Percentiles rank a stretch among this genome's conserved stretches.
phyloP scores from a whole-genome alignment of 2,113 vertebrate genomes.

The Pimephales promelas region DNA sequence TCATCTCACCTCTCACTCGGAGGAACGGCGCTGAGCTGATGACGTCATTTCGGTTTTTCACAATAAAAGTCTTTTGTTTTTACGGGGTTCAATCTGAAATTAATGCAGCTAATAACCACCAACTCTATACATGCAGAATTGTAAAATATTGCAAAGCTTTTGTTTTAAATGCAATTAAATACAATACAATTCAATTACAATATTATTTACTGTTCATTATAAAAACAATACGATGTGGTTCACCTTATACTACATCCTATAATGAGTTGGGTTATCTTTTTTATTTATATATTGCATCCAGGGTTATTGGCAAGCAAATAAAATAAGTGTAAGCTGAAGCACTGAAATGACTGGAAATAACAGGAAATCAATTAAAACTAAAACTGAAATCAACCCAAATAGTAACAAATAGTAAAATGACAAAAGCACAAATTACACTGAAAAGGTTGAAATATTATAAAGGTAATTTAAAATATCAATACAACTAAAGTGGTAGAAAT shows the following conservation, averaged over 20 bases:
- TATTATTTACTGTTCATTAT: too few species aligned
- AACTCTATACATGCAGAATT: too few species aligned
- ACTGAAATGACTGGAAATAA: neutral
- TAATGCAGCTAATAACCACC: neutral
- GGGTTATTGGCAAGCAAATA: neutral
- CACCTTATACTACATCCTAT: neutral
- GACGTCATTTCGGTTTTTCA: slow-evolving; percentile 22
- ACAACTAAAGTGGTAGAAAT: neutral
- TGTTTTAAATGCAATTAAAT: too few species aligned
- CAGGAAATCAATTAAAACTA: neutral
- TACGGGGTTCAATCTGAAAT: too few species aligned
- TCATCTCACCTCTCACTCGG: slow-evolving; percentile 33
- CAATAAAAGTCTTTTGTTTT: neutral
- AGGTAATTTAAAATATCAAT: neutral
- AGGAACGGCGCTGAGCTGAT: slow-evolving; percentile 4
- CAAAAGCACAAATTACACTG: neutral
- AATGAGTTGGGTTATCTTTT: neutral
- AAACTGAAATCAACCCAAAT: neutral
- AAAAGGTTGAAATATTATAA: neutral
- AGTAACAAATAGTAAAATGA: neutral
- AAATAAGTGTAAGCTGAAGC: neutral
- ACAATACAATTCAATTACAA: too few species aligned
- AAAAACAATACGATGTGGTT: too few species aligned
- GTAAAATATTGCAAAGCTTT: too few species aligned
- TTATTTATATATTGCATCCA: neutral